These are phyloP conservation scores for Sthenelais limicola DNA, from an alignment of 2,888 invertebrate genomes.

Conservation along the genomic window DNA sequence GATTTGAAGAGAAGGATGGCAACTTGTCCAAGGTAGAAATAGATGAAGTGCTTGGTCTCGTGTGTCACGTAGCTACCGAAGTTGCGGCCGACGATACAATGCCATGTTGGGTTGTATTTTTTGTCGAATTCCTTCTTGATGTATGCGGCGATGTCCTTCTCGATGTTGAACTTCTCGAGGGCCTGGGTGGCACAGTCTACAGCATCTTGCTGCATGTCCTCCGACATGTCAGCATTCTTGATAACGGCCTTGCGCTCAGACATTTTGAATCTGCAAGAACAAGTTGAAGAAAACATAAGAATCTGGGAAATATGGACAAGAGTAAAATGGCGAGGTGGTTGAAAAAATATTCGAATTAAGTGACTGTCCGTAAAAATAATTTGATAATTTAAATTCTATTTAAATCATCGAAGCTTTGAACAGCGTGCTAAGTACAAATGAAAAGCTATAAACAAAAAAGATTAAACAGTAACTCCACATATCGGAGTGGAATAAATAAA, in stretches of 20 bases:
- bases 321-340: no score
- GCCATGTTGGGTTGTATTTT: constrained; percentile 99
- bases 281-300: no score
- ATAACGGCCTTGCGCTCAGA: constrained; percentile 89
- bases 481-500: no score
- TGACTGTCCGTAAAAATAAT: no score
- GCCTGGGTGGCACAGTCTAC: constrained; percentile 99
- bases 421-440: no score
- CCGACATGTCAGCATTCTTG: constrained; percentile 99
- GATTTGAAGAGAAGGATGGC: constrained; percentile 99
- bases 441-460: no score
- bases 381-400: no score
- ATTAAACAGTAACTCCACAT: no score
- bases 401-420: no score
- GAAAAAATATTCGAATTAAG: no score
- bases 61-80: constrained; percentile 99
- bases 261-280: constrained; percentile 36
- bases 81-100: constrained; percentile 98
- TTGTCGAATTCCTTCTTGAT: constrained; percentile 99
- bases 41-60: constrained; percentile 99
- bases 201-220: constrained; percentile 99
- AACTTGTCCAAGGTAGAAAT: constrained; percentile 99
- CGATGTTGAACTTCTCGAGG: constrained; percentile 98
- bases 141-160: constrained; percentile 99
- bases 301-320: no score